Evolutionary conservation across 1,140 invertebrate genomes (phyloP), one percentile per base, ranked within the genome.

Genomic region (Calliopsis andreniformis): DNA sequence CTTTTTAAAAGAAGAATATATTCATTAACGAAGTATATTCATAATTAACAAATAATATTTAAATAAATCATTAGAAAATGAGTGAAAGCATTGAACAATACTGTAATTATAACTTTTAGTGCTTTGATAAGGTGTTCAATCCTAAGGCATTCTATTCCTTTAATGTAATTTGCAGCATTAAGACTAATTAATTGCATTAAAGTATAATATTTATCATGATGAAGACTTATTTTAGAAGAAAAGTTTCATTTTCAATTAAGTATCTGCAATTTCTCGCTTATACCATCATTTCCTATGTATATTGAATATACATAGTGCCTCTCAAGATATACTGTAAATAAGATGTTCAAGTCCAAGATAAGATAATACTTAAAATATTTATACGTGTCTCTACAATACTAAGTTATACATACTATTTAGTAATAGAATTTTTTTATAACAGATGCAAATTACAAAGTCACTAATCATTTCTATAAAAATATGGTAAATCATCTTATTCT

Each of bases 391-490:
- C 53, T 20, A 14, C 16, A 8, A 39, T 1, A 30, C 16, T 4
- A 0, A 35, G 7, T 70, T 12, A n/a, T n/a, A n/a, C n/a, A n/a
- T n/a, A n/a, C n/a, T n/a, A n/a, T n/a, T n/a, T n/a, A n/a, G n/a
- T n/a, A n/a, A n/a, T 39, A 3, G 4, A 39, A 10, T 10, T 39
- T 39, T 39, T 10, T 64, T 4, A 42, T 16, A 66, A 73, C 32
- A 43, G 51, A 73, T 66, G 32, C 16, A 18, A 7, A n/a, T 30
- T 63, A 42, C 25, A 63, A 63, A 20, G 32, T 72, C 8, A 8
- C 49, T 73, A 73, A 66, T 73, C 61, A 51, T 30, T 55, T 23
- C 70, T 73, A 73, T 66, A 73, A 73, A 73, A 73, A 73, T 73
- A 73, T 73, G 10, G 62, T 43, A 73, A 66, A 73, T 73, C 10